phyloP scores from a whole-genome alignment of 2,888 invertebrate genomes.

The Eupelmus urozonus region DNA sequence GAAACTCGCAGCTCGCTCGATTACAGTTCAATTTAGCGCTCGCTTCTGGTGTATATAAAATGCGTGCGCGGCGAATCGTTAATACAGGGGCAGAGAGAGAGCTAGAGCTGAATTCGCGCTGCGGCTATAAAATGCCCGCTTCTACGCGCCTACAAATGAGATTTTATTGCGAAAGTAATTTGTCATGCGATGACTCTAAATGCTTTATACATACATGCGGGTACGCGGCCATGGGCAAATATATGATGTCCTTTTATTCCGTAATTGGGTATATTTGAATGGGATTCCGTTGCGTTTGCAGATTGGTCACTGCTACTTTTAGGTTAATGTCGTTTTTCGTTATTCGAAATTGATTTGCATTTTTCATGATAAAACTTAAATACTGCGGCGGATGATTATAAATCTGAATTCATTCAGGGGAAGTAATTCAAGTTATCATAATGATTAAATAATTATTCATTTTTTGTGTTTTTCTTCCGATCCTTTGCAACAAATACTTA shows the following conservation, averaged over 20 bases:
- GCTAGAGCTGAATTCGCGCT: slow-evolving; percentile 7
- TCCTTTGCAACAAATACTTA: too few species aligned
- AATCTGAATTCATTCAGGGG: too few species aligned
- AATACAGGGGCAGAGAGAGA: not conserved
- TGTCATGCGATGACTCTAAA: slow-evolving; percentile 17
- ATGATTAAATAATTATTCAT: too few species aligned
- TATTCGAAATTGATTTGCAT: too few species aligned
- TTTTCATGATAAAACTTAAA: too few species aligned
- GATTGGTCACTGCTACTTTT: not conserved
- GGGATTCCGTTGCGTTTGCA: not conserved
- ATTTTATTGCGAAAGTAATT: slow-evolving; percentile 39
- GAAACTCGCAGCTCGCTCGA: slow-evolving; percentile 18
- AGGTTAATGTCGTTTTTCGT: too few species aligned
- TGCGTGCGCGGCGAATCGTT: not conserved
- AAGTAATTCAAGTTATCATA: too few species aligned
- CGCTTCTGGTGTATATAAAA: slow-evolving; percentile 19
- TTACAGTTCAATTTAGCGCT: slow-evolving; percentile 38
- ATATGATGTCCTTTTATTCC: not conserved
- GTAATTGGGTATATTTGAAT: not conserved
- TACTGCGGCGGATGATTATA: too few species aligned
- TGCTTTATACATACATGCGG: not conserved
- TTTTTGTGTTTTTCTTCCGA: too few species aligned
- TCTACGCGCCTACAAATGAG: slow-evolving; percentile 6
- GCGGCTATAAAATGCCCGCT: not conserved
- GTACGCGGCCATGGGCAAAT: not conserved